phyloP scores from a whole-genome alignment of 1,140 invertebrate genomes.

The Manduca sexta region DNA sequence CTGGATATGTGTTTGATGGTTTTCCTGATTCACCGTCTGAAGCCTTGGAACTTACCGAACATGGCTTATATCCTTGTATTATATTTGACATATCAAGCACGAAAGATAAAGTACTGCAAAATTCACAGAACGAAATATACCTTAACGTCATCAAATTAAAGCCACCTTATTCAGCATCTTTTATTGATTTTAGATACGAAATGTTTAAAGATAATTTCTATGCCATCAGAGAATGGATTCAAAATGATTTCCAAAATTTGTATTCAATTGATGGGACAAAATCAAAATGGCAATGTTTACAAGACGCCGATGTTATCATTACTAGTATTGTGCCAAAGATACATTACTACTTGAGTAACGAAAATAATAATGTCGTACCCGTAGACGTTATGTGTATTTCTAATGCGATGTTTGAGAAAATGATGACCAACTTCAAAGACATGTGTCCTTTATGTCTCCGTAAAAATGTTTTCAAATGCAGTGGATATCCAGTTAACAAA shows the following conservation, averaged over 20 bases:
- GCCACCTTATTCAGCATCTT: constrained; percentile 55
- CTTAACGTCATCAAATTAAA: constrained; percentile 41
- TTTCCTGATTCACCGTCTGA: constrained; percentile 71
- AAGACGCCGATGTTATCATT: constrained; percentile 46
- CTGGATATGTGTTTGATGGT: constrained; percentile 75
- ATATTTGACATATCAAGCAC: constrained; percentile 68
- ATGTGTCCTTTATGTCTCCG: constrained; percentile 74
- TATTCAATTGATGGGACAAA: constrained; percentile 47
- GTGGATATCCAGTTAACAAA: constrained; percentile 60
- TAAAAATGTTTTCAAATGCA: constrained; percentile 51
- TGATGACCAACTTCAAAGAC: constrained; percentile 66
- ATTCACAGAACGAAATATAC: constrained; percentile 48
- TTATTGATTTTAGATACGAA: constrained; percentile 58
- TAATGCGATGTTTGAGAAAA: constrained; percentile 65
- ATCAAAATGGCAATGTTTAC: constrained; percentile 71
- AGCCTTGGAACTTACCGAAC: constrained; percentile 55
- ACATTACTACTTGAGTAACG: constrained; percentile 47
- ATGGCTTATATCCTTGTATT: constrained; percentile 71
- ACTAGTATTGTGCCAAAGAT: constrained; percentile 33
- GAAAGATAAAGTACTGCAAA: constrained; percentile 43
- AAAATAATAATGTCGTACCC: constrained; percentile 49
- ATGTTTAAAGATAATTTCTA: constrained; percentile 49
- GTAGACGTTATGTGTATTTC: constrained; percentile 62
- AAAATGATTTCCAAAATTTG: constrained; percentile 71
- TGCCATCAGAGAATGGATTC: constrained; percentile 64